These are phyloP conservation scores for Zosterops borbonicus DNA, from an alignment of 2,113 vertebrate genomes.

Conservation along the genomic window DNA sequence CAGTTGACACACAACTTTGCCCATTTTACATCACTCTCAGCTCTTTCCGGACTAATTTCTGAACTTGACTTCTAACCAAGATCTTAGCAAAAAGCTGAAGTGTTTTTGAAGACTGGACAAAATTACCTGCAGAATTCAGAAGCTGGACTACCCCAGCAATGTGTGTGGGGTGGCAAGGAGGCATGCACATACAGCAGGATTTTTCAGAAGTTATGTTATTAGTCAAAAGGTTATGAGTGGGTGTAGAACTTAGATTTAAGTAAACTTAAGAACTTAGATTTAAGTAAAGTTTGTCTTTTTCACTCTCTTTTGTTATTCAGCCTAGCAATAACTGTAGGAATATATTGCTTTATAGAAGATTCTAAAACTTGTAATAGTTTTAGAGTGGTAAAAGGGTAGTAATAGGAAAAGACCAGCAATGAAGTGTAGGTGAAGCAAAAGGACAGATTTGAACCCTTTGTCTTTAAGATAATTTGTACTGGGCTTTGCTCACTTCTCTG, in stretches of 20 bases:
- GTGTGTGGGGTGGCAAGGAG: background rate
- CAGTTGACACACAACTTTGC: background rate
- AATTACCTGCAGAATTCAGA: background rate
- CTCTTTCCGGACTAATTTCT: background rate
- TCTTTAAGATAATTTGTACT: background rate
- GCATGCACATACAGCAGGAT: background rate
- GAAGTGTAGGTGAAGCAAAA: background rate
- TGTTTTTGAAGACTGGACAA: background rate
- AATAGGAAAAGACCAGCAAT: background rate
- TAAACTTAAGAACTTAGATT: background rate
- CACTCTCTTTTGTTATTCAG: background rate
- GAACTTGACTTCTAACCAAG: background rate
- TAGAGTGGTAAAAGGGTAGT: background rate
- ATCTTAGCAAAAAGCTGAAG: background rate
- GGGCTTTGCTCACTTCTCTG: background rate
- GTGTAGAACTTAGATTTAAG: background rate
- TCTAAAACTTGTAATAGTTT: background rate
- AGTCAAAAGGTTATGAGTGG: slow-evolving; percentile 41
- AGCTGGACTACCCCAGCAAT: background rate
- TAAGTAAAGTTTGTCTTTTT: background rate
- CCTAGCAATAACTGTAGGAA: background rate
- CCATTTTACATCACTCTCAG: background rate
- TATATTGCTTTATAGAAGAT: background rate
- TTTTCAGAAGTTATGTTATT: slow-evolving; percentile 3
- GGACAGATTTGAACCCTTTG: background rate